A percentile compares a stretch with the other conserved stretches of the same genome.
These are phyloP conservation scores for Ceyx cyanopectus DNA, from an alignment of 2,113 vertebrate species.

Conservation along the genomic window DNA sequence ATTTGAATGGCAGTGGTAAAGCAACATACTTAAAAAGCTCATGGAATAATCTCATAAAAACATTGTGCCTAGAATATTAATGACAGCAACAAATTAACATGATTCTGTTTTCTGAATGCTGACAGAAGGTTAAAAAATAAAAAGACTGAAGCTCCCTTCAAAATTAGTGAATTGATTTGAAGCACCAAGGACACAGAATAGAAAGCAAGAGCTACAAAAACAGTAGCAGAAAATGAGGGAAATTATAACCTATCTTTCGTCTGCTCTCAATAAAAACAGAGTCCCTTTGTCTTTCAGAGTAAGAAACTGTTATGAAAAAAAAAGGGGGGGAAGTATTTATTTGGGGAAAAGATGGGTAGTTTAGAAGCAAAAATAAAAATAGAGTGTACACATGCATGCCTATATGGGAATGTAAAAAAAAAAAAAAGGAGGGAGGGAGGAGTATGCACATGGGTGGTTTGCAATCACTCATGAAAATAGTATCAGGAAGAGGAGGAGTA, in stretches of 20 bases:
- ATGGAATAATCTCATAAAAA: not conserved
- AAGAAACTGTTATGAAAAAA: not conserved
- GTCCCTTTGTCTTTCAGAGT: not conserved
- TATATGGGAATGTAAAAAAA: not conserved
- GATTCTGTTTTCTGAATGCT: not conserved
- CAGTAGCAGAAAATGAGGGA: not conserved
- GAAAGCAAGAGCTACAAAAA: not conserved
- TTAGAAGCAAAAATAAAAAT: not conserved
- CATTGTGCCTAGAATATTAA: not conserved
- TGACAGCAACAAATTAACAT: not conserved
- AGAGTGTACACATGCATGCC: not conserved
- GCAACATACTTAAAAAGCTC: not conserved
- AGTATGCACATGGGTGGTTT: not conserved
- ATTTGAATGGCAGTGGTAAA: not conserved
- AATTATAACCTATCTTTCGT: not conserved
- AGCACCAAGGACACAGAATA: not conserved
- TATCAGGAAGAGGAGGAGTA: not conserved
- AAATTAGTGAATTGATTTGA: not conserved
- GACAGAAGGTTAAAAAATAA: not conserved
- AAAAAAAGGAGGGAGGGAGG: not conserved
- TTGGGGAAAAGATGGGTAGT: not conserved
- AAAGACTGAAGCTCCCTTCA: not conserved
- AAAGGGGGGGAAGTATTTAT: not conserved
- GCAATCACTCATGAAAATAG: not conserved
- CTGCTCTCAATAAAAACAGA: not conserved